Conservation (phyloP, 2,888 invertebrate genomes). For the Caenorhabditis panamensis region DNA sequence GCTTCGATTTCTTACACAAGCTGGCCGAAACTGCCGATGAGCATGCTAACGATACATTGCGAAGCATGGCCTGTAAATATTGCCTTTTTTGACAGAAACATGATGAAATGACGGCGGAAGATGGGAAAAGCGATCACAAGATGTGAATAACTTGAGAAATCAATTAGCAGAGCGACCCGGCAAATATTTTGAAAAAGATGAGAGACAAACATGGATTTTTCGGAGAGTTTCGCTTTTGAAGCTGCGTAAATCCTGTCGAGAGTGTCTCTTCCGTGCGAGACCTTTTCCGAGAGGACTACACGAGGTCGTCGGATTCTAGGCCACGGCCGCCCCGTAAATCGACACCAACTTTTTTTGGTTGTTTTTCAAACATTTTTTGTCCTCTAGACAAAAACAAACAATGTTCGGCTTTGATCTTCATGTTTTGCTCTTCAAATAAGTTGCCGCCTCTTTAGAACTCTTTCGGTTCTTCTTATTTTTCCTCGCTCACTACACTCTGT, state of each 20-base stretch:
- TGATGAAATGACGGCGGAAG: too few species aligned
- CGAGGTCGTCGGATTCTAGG: background rate
- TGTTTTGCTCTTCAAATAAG: slow-evolving; percentile 6
- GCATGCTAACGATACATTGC: slow-evolving; percentile 28
- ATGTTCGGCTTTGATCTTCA: background rate
- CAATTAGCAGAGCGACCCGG: too few species aligned
- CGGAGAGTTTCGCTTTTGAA: background rate
- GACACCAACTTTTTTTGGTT: slow-evolving; percentile 22
- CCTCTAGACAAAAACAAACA: slow-evolving; percentile 6
- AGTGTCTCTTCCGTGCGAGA: slow-evolving; percentile 25
- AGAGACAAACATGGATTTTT: background rate
- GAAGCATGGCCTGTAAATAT: slow-evolving; percentile 40
- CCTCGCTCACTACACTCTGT: background rate
- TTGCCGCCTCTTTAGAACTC: background rate
- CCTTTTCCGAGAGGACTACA: slow-evolving; percentile 37
- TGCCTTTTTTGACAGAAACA: background rate
- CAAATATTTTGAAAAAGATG: too few species aligned
- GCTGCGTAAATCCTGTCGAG: slow-evolving; percentile 20
- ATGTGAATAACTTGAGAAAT: too few species aligned
- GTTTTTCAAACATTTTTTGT: too few species aligned
- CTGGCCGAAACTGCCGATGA: slow-evolving; percentile 23
- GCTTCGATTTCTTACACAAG: slow-evolving; percentile 31
- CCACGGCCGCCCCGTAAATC: slow-evolving; percentile 36
- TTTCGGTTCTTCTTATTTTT: background rate
- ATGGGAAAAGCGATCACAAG: too few species aligned